Conservation (phyloP, 2,113 vertebrate species). For the Naja naja region DNA sequence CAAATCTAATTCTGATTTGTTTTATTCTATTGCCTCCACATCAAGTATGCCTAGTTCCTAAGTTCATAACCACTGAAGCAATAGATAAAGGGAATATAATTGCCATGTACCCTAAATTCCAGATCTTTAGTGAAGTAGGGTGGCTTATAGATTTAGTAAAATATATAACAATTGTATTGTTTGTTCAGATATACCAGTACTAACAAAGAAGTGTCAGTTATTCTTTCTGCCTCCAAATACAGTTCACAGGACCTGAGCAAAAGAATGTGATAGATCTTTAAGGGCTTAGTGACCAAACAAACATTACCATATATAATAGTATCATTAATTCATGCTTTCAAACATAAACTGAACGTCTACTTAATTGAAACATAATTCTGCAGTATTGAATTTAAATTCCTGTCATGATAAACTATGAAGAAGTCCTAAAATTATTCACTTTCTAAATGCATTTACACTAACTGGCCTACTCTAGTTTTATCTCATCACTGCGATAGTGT, state of each 20-base stretch:
- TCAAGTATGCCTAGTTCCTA: not conserved
- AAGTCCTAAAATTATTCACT: slow-evolving; percentile 5
- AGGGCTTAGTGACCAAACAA: not conserved
- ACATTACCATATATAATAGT: not conserved
- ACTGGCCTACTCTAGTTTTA: not conserved
- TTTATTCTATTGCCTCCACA: not conserved
- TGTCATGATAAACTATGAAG: not conserved
- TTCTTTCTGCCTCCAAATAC: not conserved
- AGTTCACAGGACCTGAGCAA: not conserved
- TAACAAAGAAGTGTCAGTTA: not conserved
- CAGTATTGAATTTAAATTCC: not conserved
- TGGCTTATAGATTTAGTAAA: not conserved
- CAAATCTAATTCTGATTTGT: not conserved
- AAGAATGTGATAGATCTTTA: not conserved
- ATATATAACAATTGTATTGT: not conserved
- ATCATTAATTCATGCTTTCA: not conserved
- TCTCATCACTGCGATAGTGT: not conserved
- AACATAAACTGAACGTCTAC: not conserved
- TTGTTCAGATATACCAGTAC: not conserved
- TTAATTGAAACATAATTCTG: slow-evolving; percentile 1
- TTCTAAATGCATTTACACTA: not conserved
- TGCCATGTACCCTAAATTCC: not conserved
- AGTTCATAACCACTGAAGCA: too few relatives aligned
- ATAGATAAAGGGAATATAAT: not conserved
- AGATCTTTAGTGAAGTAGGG: not conserved